These are phyloP conservation scores for Cardinalis cardinalis DNA, from an alignment of 2,113 vertebrate genomes.

Conservation along the genomic window DNA sequence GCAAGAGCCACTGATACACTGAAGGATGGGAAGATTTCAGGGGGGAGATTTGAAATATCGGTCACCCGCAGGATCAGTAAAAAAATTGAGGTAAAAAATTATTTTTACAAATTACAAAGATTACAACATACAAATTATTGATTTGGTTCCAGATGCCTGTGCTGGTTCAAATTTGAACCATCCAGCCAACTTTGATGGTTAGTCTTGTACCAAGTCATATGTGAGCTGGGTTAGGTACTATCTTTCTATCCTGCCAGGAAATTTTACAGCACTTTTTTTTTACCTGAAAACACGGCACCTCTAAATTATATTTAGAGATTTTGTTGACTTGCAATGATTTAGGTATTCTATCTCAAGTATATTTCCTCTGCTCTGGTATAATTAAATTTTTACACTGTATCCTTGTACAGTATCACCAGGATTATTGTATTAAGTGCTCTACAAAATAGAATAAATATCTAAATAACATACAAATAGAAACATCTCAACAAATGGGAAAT, in stretches of 20 bases:
- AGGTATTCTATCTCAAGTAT: neutral
- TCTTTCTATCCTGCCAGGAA: neutral
- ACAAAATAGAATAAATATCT: neutral
- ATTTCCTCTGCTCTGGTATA: neutral
- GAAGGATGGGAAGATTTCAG: neutral
- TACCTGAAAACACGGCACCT: neutral
- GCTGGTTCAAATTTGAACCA: neutral
- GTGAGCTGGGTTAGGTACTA: neutral
- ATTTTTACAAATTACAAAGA: neutral
- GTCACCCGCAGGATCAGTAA: rapidly evolving
- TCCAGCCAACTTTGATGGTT: neutral
- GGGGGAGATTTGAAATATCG: neutral
- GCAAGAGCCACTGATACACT: neutral
- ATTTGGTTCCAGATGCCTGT: neutral
- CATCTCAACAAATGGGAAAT: neutral
- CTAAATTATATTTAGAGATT: neutral
- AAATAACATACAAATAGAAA: neutral
- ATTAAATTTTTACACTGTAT: neutral
- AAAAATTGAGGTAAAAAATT: neutral
- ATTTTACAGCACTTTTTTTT: neutral
- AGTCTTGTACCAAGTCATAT: neutral
- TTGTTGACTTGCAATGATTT: neutral
- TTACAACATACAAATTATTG: neutral
- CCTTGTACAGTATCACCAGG: neutral
- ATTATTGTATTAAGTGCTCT: neutral